phyloP scores from a whole-genome alignment of 2,797 vertebrate species.

The Pipistrellus pygmaeus region DNA sequence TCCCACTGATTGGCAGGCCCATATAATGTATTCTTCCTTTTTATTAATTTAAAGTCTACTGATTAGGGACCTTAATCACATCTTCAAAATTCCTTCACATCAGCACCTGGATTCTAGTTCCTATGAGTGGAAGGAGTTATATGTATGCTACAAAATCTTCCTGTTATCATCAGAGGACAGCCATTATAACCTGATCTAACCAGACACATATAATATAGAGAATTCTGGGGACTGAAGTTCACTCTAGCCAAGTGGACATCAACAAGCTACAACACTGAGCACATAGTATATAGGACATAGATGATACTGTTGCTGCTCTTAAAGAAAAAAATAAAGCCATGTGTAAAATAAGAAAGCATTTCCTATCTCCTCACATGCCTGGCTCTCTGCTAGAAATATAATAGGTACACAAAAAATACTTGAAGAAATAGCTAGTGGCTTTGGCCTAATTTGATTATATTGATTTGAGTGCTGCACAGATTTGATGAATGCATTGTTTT shows the following conservation, averaged over 20 bases:
- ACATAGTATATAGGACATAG: neutral
- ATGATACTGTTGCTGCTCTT: neutral
- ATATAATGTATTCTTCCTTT: neutral
- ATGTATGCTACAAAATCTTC: neutral
- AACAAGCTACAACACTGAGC: neutral
- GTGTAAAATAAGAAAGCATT: neutral
- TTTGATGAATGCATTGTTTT: neutral
- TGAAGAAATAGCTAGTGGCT: neutral
- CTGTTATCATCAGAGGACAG: neutral
- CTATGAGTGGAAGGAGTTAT: neutral
- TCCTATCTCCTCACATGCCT: neutral
- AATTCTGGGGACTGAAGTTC: neutral
- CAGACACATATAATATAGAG: neutral
- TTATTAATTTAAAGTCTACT: slow-evolving; percentile 35
- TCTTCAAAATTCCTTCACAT: neutral
- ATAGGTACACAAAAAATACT: neutral
- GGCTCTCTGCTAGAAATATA: neutral
- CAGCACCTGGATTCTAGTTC: neutral
- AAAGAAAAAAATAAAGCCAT: neutral
- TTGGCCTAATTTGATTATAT: slow-evolving; percentile 28
- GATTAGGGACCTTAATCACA: neutral
- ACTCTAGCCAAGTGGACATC: neutral
- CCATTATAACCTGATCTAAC: neutral
- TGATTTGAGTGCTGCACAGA: neutral
- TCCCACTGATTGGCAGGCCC: neutral